A percentile compares a stretch with the other conserved stretches of the same genome.
These are phyloP conservation scores for Escarpia spicata DNA, from an alignment of 2,888 invertebrate species.

Conservation along the genomic window DNA sequence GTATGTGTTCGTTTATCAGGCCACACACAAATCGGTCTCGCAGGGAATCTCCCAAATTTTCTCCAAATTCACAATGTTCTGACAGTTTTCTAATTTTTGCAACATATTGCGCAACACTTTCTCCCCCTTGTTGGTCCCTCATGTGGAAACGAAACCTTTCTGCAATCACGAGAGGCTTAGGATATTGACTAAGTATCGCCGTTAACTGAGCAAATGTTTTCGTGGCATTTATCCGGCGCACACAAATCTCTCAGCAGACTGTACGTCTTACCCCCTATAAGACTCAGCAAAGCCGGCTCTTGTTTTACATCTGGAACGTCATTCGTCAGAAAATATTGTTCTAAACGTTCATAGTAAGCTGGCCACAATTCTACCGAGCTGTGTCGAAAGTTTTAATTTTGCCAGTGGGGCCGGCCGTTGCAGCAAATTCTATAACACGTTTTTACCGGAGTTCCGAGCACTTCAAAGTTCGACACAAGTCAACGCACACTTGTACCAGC, in stretches of 20 bases:
- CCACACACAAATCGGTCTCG: conserved; percentile 32
- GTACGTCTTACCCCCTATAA: conserved; percentile 21
- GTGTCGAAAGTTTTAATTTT: background rate
- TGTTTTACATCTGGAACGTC: conserved; percentile 19
- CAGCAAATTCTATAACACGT: background rate
- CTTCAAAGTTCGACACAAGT: background rate
- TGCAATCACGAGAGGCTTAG: conserved; percentile 36
- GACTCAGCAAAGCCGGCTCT: conserved; percentile 20
- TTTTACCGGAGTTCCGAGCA: background rate
- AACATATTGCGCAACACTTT: conserved; percentile 34
- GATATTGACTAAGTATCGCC: conserved; percentile 23
- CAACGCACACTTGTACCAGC: background rate
- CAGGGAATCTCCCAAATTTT: conserved; percentile 35
- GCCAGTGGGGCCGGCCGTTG: background rate
- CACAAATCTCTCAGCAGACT: background rate
- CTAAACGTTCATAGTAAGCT: conserved; percentile 2
- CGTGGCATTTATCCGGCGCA: background rate
- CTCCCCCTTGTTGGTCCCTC: conserved; percentile 24
- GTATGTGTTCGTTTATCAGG: conserved; percentile 31
- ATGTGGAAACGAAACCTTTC: conserved; percentile 38
- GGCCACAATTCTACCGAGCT: background rate
- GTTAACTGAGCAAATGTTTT: background rate
- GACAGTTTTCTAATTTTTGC: conserved; percentile 35
- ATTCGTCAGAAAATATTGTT: conserved; percentile 20
- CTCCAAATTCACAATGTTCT: conserved; percentile 38